A percentile compares a stretch with the other conserved stretches of the same genome.
Conservation (phyloP, 2,888 invertebrate species). For the Eustalomyia histrio region DNA sequence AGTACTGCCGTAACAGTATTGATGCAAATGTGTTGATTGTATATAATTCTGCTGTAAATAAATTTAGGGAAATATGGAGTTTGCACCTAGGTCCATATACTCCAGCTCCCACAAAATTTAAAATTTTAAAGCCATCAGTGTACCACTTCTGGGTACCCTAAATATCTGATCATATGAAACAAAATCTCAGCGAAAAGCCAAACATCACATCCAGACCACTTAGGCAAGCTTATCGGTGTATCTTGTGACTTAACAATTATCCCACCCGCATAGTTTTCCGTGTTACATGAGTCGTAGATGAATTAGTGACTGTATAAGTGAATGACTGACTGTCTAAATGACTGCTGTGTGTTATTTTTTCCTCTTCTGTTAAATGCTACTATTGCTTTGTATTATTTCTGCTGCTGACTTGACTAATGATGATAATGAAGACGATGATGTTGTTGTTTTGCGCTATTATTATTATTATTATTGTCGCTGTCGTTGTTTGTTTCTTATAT, state of each 20-base stretch:
- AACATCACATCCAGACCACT: no score
- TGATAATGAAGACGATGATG: slow-evolving; percentile 41
- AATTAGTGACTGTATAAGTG: slow-evolving; percentile 34
- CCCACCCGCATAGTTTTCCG: not conserved
- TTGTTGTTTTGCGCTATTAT: slow-evolving; percentile 39
- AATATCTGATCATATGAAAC: no score
- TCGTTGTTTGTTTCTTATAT: slow-evolving; percentile 8
- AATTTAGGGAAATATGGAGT: no score
- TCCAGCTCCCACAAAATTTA: no score
- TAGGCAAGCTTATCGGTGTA: no score
- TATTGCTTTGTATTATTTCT: slow-evolving; percentile 21
- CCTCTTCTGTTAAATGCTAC: slow-evolving; percentile 28
- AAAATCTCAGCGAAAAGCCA: no score
- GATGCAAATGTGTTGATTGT: no score
- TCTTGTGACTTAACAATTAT: slow-evolving; percentile 2
- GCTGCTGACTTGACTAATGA: slow-evolving; percentile 47
- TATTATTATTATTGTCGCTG: slow-evolving; percentile 30
- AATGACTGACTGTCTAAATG: slow-evolving; percentile 58
- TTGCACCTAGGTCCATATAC: no score
- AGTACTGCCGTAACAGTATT: no score
- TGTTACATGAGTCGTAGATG: slow-evolving; percentile 1
- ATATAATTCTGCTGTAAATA: no score
- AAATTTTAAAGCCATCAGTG: no score
- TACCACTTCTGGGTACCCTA: no score
- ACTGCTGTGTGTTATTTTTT: slow-evolving; percentile 28